Conservation (phyloP, 2,888 invertebrate genomes). For the Mimas tiliae region DNA sequence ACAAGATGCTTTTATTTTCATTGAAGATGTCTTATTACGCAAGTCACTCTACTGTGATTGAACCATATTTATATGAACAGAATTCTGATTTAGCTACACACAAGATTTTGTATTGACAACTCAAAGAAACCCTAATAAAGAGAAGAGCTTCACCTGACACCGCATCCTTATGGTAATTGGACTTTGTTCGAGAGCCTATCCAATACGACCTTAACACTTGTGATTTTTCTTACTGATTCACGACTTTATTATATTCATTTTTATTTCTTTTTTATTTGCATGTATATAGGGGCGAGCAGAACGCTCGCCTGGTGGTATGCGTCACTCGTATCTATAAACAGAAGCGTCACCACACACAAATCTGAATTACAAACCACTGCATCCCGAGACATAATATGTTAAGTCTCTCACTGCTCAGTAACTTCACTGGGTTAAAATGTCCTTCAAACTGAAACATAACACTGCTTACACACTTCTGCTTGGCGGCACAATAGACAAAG, state of each 20-base stretch:
- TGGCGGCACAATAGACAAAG: too few relatives aligned
- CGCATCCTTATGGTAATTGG: constrained; percentile 36
- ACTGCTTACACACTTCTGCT: too few relatives aligned
- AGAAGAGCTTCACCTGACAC: constrained; percentile 32
- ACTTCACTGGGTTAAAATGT: too few relatives aligned
- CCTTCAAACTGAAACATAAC: too few relatives aligned
- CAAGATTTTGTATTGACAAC: constrained; percentile 25
- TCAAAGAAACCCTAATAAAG: constrained; percentile 27
- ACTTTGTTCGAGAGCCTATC: constrained; percentile 27
- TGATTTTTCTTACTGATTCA: constrained; percentile 13
- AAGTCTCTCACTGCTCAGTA: too few relatives aligned
- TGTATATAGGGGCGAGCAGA: too few relatives aligned
- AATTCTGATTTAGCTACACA: not conserved
- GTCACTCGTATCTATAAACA: too few relatives aligned
- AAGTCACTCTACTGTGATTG: not conserved
- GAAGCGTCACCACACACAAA: too few relatives aligned
- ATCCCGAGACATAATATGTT: too few relatives aligned
- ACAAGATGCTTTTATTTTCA: not conserved
- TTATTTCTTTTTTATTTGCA: not conserved
- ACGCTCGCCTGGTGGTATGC: too few relatives aligned
- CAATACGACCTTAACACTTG: constrained; percentile 28
- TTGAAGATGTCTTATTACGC: not conserved
- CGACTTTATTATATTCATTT: not conserved
- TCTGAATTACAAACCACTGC: too few relatives aligned
- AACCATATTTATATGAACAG: not conserved